Evolutionary conservation across 2,797 vertebrate species (phyloP).

Genomic region (Galago senegalensis): DNA sequence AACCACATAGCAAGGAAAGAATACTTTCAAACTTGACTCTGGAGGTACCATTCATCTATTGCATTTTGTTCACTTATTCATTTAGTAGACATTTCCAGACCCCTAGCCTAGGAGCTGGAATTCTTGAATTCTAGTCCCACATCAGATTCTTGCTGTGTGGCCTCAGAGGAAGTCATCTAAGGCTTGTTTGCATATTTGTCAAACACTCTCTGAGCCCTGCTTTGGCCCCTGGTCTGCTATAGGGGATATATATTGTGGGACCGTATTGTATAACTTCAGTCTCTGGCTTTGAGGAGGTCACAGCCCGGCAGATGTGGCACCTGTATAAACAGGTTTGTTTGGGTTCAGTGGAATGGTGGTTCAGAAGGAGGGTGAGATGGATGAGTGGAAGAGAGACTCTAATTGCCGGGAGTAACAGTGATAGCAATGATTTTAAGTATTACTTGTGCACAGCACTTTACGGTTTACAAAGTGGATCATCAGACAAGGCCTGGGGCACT

Average conservation of each 20-base stretch:
- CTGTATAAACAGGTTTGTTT: fast-evolving
- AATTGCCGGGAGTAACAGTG: fast-evolving
- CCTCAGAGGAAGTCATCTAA: background rate
- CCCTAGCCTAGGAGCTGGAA: no score
- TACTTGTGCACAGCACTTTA: fast-evolving
- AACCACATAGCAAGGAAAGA: background rate
- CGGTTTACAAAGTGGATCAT: background rate
- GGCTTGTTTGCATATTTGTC: background rate
- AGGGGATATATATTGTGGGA: background rate
- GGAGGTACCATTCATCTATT: fast-evolving
- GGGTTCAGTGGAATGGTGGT: background rate
- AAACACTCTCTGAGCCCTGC: background rate
- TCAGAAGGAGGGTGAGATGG: background rate
- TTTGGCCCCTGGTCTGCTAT: fast-evolving
- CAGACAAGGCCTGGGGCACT: background rate
- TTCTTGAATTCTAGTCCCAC: fast-evolving
- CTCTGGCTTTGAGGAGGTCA: background rate
- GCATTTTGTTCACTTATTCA: background rate
- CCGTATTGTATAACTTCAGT: background rate
- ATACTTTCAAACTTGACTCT: background rate
- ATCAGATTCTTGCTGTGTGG: background rate
- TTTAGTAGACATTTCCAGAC: background rate
- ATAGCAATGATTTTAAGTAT: background rate
- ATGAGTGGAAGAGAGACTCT: background rate
- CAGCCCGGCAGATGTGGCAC: background rate